These are phyloP conservation scores for Acromyrmex charruanus DNA, from an alignment of 1,140 invertebrate genomes.

Conservation along the genomic window DNA sequence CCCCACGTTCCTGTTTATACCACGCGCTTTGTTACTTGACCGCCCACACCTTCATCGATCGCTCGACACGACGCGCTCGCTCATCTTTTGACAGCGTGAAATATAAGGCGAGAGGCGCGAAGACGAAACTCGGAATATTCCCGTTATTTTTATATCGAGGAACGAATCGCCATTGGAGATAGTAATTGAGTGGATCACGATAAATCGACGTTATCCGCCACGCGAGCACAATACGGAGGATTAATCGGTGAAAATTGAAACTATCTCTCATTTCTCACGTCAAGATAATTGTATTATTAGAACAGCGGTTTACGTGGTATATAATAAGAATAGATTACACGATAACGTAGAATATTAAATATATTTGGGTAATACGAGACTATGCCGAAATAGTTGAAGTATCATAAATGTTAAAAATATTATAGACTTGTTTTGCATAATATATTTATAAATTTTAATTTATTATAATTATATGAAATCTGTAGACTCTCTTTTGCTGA, in stretches of 20 bases:
- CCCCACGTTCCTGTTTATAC: slow-evolving; percentile 68
- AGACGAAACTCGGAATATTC: slow-evolving; percentile 18
- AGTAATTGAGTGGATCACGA: slow-evolving; percentile 31
- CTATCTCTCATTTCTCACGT: neutral
- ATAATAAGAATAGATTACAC: neutral
- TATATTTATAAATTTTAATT: slow-evolving; percentile 8
- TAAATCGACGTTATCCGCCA: slow-evolving; percentile 25
- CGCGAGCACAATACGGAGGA: slow-evolving; percentile 4
- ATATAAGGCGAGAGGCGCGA: slow-evolving; percentile 39
- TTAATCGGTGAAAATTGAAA: slow-evolving; percentile 38
- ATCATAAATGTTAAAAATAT: neutral
- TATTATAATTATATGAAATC: neutral
- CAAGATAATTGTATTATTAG: neutral
- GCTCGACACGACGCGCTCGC: slow-evolving; percentile 47
- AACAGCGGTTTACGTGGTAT: neutral
- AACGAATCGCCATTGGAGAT: slow-evolving; percentile 13
- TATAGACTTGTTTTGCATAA: neutral
- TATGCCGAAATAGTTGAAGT: neutral
- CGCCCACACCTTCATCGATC: slow-evolving; percentile 75
- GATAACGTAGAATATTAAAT: neutral
- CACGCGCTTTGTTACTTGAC: slow-evolving; percentile 66
- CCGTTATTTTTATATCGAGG: slow-evolving; percentile 26
- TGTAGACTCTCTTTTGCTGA: neutral
- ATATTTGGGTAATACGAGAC: neutral
- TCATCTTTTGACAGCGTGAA: slow-evolving; percentile 71